These are phyloP conservation scores for Thecocarcelia acutangulata DNA, from an alignment of 2,888 invertebrate genomes.

Conservation along the genomic window DNA sequence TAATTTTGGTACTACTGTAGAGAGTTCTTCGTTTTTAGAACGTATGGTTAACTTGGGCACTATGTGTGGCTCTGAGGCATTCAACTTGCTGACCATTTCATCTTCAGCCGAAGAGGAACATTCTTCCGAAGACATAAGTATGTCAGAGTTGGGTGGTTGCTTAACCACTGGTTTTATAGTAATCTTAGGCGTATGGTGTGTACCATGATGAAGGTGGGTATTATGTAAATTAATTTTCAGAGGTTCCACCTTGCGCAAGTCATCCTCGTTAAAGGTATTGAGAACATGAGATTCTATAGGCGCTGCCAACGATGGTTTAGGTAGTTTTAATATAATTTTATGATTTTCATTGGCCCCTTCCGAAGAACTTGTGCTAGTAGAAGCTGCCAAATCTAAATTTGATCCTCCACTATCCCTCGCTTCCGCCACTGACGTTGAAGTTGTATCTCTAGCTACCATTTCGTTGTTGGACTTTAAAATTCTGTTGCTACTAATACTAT, in stretches of 20 bases:
- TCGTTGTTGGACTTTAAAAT: slow-evolving; percentile 64
- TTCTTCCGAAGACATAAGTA: slow-evolving; percentile 73
- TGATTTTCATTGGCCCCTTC: slow-evolving; percentile 56
- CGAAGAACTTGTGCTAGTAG: slow-evolving; percentile 43
- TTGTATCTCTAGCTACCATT: slow-evolving; percentile 64
- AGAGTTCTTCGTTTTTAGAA: slow-evolving; percentile 76
- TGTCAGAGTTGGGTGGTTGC: slow-evolving; percentile 71
- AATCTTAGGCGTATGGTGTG: slow-evolving; percentile 75
- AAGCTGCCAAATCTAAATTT: slow-evolving; percentile 31
- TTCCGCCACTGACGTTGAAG: slow-evolving; percentile 53
- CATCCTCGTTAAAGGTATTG: slow-evolving; percentile 65
- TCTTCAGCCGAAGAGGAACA: slow-evolving; percentile 75
- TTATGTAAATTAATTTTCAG: slow-evolving; percentile 80
- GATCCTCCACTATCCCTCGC: slow-evolving; percentile 34
- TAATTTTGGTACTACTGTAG: slow-evolving; percentile 80
- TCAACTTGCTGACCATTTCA: slow-evolving; percentile 68
- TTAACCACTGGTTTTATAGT: slow-evolving; percentile 78
- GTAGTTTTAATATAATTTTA: slow-evolving; percentile 70
- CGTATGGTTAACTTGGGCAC: slow-evolving; percentile 81
- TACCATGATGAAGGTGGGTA: slow-evolving; percentile 71
- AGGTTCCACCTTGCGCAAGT: slow-evolving; percentile 80
- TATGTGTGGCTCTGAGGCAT: slow-evolving; percentile 77
- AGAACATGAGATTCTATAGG: slow-evolving; percentile 62
- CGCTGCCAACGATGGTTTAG: slow-evolving; percentile 56
- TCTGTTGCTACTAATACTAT: slow-evolving; percentile 69